Conservation (phyloP, 2,888 invertebrate genomes). For the Clitarchus hookeri region DNA sequence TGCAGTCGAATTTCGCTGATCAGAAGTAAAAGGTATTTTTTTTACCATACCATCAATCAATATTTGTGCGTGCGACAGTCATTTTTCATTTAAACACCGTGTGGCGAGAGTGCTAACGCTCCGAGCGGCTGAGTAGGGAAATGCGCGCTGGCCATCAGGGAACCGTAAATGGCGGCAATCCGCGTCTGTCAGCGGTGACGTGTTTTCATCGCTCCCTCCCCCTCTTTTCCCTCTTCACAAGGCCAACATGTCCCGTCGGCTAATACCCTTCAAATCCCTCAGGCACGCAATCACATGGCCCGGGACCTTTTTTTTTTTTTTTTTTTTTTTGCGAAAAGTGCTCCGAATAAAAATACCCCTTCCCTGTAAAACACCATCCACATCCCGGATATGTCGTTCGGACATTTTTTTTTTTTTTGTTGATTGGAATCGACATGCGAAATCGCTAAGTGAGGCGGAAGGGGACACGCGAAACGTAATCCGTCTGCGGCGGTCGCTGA, state of each 20-base stretch:
- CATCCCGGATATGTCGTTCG: neutral
- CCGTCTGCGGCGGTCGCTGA: neutral
- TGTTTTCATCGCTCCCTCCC: neutral
- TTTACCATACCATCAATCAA: no score
- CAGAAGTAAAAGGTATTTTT: no score
- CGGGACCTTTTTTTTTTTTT: neutral
- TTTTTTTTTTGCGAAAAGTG: neutral
- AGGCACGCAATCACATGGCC: constrained; percentile 8
- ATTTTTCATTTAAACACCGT: no score
- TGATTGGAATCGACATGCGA: neutral
- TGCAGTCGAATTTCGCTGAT: no score
- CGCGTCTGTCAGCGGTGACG: neutral
- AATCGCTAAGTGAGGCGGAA: neutral
- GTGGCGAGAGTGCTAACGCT: neutral
- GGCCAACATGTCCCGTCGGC: neutral
- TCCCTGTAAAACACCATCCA: neutral
- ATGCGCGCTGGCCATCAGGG: neutral
- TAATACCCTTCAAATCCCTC: neutral
- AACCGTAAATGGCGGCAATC: neutral
- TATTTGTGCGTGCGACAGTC: no score
- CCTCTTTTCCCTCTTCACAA: neutral
- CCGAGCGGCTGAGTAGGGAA: neutral
- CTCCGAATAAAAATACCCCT: neutral
- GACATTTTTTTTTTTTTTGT: neutral
- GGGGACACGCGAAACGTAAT: neutral